A percentile compares a stretch with the other conserved stretches of the same genome.
phyloP scores from a whole-genome alignment of 2,888 invertebrate species.

The Scaptomyza caliginosa region DNA sequence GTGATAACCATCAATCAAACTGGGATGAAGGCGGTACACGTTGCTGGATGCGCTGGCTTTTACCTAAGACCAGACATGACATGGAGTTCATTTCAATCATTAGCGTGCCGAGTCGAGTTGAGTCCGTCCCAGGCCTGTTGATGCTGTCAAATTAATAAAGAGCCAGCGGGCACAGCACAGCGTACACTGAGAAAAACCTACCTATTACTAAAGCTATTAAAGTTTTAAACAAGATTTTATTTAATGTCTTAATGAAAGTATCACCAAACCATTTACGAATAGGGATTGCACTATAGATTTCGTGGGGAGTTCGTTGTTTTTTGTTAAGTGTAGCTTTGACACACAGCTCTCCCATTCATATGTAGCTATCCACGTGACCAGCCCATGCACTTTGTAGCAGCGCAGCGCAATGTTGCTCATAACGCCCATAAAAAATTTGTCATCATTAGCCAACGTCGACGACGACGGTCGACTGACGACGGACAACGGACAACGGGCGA shows the following conservation, averaged over 20 bases:
- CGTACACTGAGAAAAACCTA: background rate
- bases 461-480: too few species aligned
- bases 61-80: constrained; percentile 60
- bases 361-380: constrained; percentile 25
- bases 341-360: background rate
- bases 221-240: background rate
- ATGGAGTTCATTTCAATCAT: constrained; percentile 78
- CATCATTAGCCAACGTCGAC: constrained; percentile 66
- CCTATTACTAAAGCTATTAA: background rate
- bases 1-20: constrained; percentile 79
- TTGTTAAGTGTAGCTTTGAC: background rate
- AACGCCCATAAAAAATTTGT: constrained; percentile 79
- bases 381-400: constrained; percentile 68
- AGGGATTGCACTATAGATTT: background rate
- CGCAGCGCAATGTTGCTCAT: constrained; percentile 64
- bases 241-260: background rate
- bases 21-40: constrained; percentile 54
- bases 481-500: too few species aligned
- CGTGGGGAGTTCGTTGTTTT: background rate
- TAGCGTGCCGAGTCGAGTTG: constrained; percentile 60
- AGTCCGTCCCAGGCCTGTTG: constrained; percentile 55
- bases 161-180: constrained; percentile 46
- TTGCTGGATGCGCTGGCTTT: constrained; percentile 40
- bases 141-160: constrained; percentile 82
- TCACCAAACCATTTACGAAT: too few species aligned